phyloP scores from a whole-genome alignment of 2,797 vertebrate species.

The Darevskia nairensis region DNA sequence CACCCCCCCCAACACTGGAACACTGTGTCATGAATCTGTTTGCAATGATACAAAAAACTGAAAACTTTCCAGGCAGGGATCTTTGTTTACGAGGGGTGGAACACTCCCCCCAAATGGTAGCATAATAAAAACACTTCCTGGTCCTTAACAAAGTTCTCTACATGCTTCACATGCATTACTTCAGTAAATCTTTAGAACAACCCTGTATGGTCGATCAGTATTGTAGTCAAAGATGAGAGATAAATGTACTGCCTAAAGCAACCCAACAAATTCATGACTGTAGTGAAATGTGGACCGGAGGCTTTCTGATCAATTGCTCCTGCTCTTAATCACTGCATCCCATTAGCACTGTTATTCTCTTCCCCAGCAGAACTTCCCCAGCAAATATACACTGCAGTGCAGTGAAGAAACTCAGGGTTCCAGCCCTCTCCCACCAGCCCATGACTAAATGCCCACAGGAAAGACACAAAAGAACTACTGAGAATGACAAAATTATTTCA shows the following conservation, averaged over 20 bases:
- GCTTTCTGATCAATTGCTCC: neutral
- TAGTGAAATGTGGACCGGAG: neutral
- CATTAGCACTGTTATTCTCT: neutral
- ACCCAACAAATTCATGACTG: neutral
- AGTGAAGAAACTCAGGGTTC: neutral
- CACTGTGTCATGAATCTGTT: neutral
- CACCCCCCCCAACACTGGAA: neutral
- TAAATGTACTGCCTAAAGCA: neutral
- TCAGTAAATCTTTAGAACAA: neutral
- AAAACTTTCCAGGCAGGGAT: neutral
- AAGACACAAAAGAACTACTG: constrained; percentile 5
- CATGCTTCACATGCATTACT: neutral
- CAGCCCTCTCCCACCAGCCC: neutral
- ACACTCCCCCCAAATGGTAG: neutral
- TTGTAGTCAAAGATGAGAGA: neutral
- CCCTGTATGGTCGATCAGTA: no score
- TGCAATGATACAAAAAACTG: neutral
- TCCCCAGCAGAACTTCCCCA: neutral
- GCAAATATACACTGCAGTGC: neutral
- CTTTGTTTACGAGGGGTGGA: neutral
- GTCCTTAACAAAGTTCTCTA: neutral
- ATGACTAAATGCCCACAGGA: constrained; percentile 18
- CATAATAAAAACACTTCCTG: neutral
- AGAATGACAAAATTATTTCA: neutral
- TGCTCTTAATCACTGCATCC: neutral